Evolutionary conservation across 2,797 vertebrate genomes (phyloP).

Genomic region (Chloroceryle amazona): DNA sequence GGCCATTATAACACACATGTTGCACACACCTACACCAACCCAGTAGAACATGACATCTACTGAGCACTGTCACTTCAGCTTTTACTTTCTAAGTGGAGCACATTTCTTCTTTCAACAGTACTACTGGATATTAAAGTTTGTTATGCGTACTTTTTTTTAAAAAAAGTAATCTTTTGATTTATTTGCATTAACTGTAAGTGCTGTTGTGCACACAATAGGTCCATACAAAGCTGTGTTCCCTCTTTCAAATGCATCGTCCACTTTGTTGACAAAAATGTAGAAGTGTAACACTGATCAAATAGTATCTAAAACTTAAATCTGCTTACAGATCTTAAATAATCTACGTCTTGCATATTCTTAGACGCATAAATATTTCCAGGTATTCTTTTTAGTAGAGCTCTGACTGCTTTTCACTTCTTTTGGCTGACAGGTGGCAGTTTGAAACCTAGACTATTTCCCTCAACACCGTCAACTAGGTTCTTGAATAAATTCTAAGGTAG

Average conservation of each 20-base stretch:
- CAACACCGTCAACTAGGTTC: background rate
- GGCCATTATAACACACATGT: background rate
- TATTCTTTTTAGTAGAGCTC: background rate
- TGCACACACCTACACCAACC: background rate
- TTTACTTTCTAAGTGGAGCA: background rate
- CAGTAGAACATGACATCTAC: fast-evolving
- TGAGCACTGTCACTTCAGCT: background rate
- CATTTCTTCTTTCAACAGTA: background rate
- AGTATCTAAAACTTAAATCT: background rate
- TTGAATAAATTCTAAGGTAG: background rate
- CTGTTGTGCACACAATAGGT: background rate
- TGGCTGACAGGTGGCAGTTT: background rate
- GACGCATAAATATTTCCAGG: background rate
- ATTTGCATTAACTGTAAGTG: background rate
- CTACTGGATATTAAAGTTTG: background rate
- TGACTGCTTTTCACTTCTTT: background rate
- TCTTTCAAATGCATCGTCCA: background rate
- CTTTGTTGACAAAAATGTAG: background rate
- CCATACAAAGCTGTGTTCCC: background rate
- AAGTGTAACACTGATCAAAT: background rate
- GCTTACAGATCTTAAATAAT: background rate
- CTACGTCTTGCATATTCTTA: background rate
- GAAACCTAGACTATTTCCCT: background rate
- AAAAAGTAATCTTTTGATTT: background rate
- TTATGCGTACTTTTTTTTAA: background rate